Evolutionary conservation across 2,888 invertebrate genomes (phyloP), one percentile per base, ranked within the genome.

Genomic region (Agrochola circellaris): DNA sequence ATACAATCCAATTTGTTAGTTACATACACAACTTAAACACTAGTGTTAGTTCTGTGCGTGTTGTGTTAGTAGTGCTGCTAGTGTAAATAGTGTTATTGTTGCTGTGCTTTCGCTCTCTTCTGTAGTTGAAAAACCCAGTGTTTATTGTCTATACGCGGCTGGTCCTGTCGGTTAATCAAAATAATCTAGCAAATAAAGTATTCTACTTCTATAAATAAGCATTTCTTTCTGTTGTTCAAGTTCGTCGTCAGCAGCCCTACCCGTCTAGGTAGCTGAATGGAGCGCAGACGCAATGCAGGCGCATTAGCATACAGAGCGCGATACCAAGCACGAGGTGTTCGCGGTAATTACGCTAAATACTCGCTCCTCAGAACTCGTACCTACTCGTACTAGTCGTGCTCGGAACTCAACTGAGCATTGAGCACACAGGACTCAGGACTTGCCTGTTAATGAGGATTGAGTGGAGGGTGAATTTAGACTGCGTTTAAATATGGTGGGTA

Each of bases 251-350:
- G 30, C 79, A 78, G n/a, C 75, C 73, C 78, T 78, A n/a, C 30
- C 20, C 9, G 48, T 20, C 38, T 17, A 20, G 54, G 60, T 56
- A 56, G 26, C 30, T 77, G 73, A 68, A 75, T 65, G 48, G 58
- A 74, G 62, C 70, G 73, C 65, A 70, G 79, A 76, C 79, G 86
- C 78, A 82, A 58, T 77, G 80, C 82, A 84, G 78, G n/a, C 75
- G 76, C 68, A 84, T 87, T 86, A 74, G 73, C 87, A 86, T 82
- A 78, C 69, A 68, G 20, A 54, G 45, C 69, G 72, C 65, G 70
- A 77, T 76, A 73, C 71, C 77, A 75, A 83, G 77, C 83, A 75
- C 76, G 75, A 75, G 42, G 38, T 38, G 38, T 45, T 79, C 62
- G 67, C 67, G 64, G 65, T 68, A 83, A 77, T 77, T 81, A 75